A percentile compares a stretch with the other conserved stretches of the same genome.
phyloP scores from a whole-genome alignment of 2,888 invertebrate species.

The Hypselothyrea guttata region DNA sequence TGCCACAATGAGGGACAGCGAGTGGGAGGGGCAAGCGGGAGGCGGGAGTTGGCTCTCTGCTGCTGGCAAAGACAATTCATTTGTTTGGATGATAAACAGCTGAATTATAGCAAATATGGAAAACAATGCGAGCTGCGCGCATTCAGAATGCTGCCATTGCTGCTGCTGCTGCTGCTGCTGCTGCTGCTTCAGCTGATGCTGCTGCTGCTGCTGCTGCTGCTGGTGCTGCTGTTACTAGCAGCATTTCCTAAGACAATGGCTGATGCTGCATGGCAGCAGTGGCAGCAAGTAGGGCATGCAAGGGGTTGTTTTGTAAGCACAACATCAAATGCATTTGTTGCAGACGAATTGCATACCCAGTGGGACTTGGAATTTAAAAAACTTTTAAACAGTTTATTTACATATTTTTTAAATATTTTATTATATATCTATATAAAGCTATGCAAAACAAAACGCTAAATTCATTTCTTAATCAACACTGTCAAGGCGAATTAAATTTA shows the following conservation, averaged over 20 bases:
- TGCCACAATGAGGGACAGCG: constrained; percentile 13
- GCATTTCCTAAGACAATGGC: too few relatives aligned
- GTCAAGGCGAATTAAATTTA: too few relatives aligned
- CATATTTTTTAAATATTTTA: too few relatives aligned
- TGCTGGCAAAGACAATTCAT: constrained; percentile 71
- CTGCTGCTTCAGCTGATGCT: constrained; percentile 25
- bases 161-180: constrained; percentile 8
- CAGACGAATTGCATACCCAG: too few relatives aligned
- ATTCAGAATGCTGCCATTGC: constrained; percentile 25
- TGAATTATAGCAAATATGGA: constrained; percentile 69
- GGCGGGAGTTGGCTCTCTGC: constrained; percentile 3
- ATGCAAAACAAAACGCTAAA: too few relatives aligned
- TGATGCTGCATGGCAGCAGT: constrained; percentile 24
- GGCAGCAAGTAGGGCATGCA: neutral
- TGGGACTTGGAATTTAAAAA: too few relatives aligned
- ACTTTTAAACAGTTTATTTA: too few relatives aligned
- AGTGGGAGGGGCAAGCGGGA: constrained; percentile 2
- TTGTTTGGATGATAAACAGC: constrained; percentile 73
- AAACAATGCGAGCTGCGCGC: constrained; percentile 53
- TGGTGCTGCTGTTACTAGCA: constrained; percentile 8
- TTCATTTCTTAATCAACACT: too few relatives aligned
- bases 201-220: too few relatives aligned
- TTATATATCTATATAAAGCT: too few relatives aligned
- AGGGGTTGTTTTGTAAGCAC: constrained; percentile 34
- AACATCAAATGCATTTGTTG: constrained; percentile 44